Evolutionary conservation across 64 coral and sea anemone genomes (phyloP).

Genomic region (Pachyseris speciosa): DNA sequence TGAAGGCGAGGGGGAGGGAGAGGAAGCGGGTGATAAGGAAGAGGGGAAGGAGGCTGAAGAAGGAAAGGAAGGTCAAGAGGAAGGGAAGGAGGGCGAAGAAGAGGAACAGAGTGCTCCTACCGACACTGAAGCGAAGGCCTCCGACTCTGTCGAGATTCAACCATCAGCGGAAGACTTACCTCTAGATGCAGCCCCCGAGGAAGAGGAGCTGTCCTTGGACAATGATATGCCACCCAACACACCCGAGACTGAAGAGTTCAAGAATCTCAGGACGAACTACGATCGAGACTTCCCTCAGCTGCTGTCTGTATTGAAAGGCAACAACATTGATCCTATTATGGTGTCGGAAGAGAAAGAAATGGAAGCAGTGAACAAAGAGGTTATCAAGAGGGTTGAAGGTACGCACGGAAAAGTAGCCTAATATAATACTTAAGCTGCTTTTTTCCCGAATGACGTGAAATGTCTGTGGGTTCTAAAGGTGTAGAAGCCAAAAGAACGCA

Average conservation of each 20-base stretch:
- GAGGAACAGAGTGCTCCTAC: background rate
- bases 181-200: background rate
- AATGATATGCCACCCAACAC: constrained; percentile 66
- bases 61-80: background rate
- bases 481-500: too few relatives aligned
- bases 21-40: constrained; percentile 44
- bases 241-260: constrained; percentile 87
- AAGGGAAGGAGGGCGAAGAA: constrained; percentile 45
- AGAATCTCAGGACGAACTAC: constrained; percentile 55
- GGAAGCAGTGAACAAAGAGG: constrained; percentile 33
- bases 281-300: constrained; percentile 84
- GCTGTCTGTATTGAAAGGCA: constrained; percentile 87
- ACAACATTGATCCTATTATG: constrained; percentile 80
- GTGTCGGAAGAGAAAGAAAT: constrained; percentile 64
- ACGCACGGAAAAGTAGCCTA: background rate
- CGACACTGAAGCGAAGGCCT: constrained; percentile 36
- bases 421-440: background rate
- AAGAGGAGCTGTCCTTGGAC: constrained; percentile 67
- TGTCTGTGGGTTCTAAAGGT: too few relatives aligned
- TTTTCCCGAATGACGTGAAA: too few relatives aligned
- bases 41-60: constrained; percentile 45
- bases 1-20: constrained; percentile 14
- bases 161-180: constrained; percentile 59
- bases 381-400: constrained; percentile 87
- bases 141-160: constrained; percentile 33